These are phyloP conservation scores for Venturia canescens DNA, from an alignment of 1,140 invertebrate species.

Conservation along the genomic window DNA sequence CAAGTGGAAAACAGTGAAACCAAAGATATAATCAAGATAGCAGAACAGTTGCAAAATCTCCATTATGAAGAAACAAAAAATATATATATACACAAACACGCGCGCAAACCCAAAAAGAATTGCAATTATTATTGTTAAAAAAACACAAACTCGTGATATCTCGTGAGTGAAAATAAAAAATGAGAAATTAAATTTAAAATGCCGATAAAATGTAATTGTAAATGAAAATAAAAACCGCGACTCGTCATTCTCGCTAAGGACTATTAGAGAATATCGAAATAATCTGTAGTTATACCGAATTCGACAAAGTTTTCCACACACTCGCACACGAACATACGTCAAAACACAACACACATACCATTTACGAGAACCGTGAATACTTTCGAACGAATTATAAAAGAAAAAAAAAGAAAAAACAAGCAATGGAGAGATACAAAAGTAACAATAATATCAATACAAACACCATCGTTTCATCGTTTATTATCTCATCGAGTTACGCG, in stretches of 20 bases:
- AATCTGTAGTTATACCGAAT: slow-evolving; percentile 25
- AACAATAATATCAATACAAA: not conserved
- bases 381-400: not conserved
- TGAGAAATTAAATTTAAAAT: not conserved
- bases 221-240: slow-evolving; percentile 19
- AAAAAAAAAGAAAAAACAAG: too few species aligned
- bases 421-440: too few species aligned
- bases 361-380: slow-evolving; percentile 6
- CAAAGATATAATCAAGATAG: slow-evolving; percentile 30
- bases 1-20: not conserved
- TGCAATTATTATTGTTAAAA: slow-evolving; percentile 34
- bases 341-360: slow-evolving; percentile 2
- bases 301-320: not conserved
- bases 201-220: not conserved
- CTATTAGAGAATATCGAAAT: slow-evolving; percentile 17
- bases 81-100: not conserved
- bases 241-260: slow-evolving; percentile 24
- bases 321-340: not conserved
- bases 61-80: not conserved
- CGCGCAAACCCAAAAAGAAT: not conserved
- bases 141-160: slow-evolving; percentile 13
- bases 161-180: slow-evolving; percentile 21
- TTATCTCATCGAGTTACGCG: slow-evolving; percentile 3
- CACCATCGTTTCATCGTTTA: not conserved
- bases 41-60: slow-evolving; percentile 11